Base-by-base conservation (phyloP, 2,797 vertebrate genomes). In the Mormyrus proboscirostris region DNA sequence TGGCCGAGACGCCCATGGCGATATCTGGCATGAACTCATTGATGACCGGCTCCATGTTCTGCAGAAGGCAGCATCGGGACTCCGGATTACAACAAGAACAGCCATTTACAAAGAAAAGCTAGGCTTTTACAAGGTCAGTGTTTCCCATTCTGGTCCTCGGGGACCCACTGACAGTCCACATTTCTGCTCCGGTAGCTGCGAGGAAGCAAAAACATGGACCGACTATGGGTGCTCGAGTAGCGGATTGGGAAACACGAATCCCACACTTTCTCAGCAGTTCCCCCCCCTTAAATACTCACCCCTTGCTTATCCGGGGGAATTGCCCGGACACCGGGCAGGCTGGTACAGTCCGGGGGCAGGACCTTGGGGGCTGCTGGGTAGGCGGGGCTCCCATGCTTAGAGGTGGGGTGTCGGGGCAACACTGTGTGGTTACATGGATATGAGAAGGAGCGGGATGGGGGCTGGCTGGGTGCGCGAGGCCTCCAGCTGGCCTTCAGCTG, bases 11-110 rank as follows among this genome's bases (percentile, higher is more conserved):
- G 0, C 98, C 99, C 95, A 99, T 97, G 0, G 99, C 99, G 0
- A 99, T 99, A 91, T 99, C 99, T 10, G 99, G 99, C 98, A 99
- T 98, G 93, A 99, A 97, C 88, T 99, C 98, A 87, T 98, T 99
- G 47, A 98, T 97, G 90, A 97, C 95, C 5, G 98, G 97, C 91
- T 98, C 98, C 93, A 97, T 94, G 90, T 94, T 95, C 97, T 99
- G 95, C 92, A 82, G 14, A 33, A 33, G 65, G 65, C 10, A 12
- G 65, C 25, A 69, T 33, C 25, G 10, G 65, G 10, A 33, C 65
- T 33, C 65, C 65, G 2, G 25, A 69, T 69, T 69, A 69, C 10
- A 14, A 69, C 62, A 69, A 33, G 62, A 69, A 69, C 25, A 33
- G 62, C 62, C 59, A 62, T 62, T 25, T 62, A 62, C 9, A 22